Evolutionary conservation across 2,797 vertebrate species (phyloP), one percentile per base, ranked within the genome.

Genomic region (Periophthalmus magnuspinnatus): DNA sequence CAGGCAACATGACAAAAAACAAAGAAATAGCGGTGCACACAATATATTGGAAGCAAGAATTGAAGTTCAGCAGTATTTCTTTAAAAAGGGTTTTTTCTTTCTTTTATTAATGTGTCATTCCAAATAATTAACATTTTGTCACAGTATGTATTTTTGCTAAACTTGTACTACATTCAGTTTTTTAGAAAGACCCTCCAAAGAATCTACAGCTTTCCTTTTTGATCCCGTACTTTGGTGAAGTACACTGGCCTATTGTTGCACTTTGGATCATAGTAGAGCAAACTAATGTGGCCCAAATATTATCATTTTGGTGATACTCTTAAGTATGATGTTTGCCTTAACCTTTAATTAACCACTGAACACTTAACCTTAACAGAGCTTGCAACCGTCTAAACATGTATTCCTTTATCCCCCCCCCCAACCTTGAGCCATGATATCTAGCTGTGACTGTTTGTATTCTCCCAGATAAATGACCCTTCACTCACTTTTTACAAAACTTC

Each of bases 401-500:
- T 9, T n/a, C 6, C 58, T 36, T 34, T 24, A 14, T 63, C 38
- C 24, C 11, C 13, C 59, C n/a, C 38, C 38, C 28, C 1, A 28
- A 47, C n/a, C 36, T 14, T 63, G 61, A 47, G 14, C 5, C 41
- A 8, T 28, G 5, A 28, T 28, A 24, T 64, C 41, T 48, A 17
- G 41, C 38, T 28, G 41, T 47, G 62, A 64, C 36, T 47, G 62
- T 64, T 64, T 48, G 13, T 64, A 24, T 47, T 63, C 5, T 64
- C 14, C 3, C 41, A 47, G 41, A 47, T 64, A 62, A 48, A 8
- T 47, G 41, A 64, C 62, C 62, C 13, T 21, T 64, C 22, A 47
- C 62, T 47, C 22, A 64, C 22, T 64, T 64, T 64, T 28, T 63
- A 5, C 21, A 63, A 63, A 24, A 45, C 13, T 14, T 13, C 34